phyloP scores from a whole-genome alignment of 2,113 vertebrate species.

The Pelmatolapia mariae region DNA sequence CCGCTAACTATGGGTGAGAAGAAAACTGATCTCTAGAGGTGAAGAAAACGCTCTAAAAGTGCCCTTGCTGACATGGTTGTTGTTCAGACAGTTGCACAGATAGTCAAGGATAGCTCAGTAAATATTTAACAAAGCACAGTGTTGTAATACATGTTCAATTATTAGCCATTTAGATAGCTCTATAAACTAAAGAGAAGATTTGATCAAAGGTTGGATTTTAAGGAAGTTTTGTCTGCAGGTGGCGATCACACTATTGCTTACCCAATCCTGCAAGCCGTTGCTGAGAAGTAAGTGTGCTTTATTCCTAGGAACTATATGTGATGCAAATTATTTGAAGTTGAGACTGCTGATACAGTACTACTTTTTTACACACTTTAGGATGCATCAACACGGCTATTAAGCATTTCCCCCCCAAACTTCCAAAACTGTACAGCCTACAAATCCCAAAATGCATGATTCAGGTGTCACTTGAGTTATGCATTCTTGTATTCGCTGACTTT shows the following conservation, averaged over 20 bases:
- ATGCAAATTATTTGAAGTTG: neutral
- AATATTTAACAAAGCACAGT: neutral
- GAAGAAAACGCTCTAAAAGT: neutral
- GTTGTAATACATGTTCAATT: neutral
- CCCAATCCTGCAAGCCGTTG: conserved; percentile 88
- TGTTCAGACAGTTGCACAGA: neutral
- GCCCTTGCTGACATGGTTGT: rapidly evolving
- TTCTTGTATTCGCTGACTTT: neutral
- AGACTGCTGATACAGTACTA: neutral
- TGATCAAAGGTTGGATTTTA: neutral
- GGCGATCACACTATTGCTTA: conserved; percentile 93
- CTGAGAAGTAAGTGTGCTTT: conserved; percentile 77
- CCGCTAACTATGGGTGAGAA: conserved; percentile 87
- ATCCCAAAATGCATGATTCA: rapidly evolving
- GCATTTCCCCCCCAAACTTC: neutral
- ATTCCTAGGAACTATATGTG: neutral
- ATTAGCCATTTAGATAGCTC: neutral
- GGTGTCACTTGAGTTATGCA: neutral
- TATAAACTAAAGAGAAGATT: neutral
- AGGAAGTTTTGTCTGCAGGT: conserved; percentile 65
- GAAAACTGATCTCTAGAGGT: rapidly evolving
- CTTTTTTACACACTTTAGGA: neutral
- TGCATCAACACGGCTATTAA: neutral
- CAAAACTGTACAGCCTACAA: neutral
- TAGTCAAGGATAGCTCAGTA: neutral